phyloP scores from a whole-genome alignment of 1,140 invertebrate species.

The Scaptomyza pallida region DNA sequence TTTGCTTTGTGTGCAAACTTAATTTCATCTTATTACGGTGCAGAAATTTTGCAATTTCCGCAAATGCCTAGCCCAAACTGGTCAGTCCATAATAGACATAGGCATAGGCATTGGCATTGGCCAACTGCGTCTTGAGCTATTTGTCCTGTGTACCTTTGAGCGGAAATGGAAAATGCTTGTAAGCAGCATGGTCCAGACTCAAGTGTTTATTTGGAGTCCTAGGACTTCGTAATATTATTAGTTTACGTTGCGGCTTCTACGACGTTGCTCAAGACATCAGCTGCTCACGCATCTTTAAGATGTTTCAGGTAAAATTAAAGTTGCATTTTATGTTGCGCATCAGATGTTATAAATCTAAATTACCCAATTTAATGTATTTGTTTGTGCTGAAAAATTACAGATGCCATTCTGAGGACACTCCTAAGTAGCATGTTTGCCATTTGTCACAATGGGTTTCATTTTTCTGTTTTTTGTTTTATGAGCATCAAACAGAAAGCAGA shows the following conservation, averaged over 20 bases:
- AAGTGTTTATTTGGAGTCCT: constrained; percentile 56
- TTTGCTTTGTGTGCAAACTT: constrained; percentile 70
- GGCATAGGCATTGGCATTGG: constrained; percentile 12
- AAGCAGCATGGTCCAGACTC: constrained; percentile 17
- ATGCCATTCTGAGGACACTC: constrained; percentile 26
- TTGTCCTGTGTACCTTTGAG: constrained; percentile 32
- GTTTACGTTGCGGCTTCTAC: constrained; percentile 16
- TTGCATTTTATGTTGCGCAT: background rate
- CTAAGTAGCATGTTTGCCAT: constrained; percentile 45
- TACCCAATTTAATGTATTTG: constrained; percentile 23
- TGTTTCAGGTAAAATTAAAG: background rate
- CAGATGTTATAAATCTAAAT: constrained; percentile 30
- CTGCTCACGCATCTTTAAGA: constrained; percentile 9
- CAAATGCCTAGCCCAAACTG: constrained; percentile 47
- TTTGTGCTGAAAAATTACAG: constrained; percentile 25
- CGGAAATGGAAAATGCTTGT: constrained; percentile 72
- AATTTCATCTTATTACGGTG: constrained; percentile 82
- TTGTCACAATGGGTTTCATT: constrained; percentile 19
- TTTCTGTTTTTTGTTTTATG: constrained; percentile 32
- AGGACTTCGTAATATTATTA: constrained; percentile 40
- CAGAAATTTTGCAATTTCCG: constrained; percentile 83
- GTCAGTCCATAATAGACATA: constrained; percentile 26
- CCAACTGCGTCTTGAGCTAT: constrained; percentile 42
- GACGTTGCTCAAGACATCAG: background rate
- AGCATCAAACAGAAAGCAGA: constrained; percentile 49